Evolutionary conservation across 2,797 vertebrate genomes (phyloP), one percentile per base, ranked within the genome.

Genomic region (Eulemur coronatus): DNA sequence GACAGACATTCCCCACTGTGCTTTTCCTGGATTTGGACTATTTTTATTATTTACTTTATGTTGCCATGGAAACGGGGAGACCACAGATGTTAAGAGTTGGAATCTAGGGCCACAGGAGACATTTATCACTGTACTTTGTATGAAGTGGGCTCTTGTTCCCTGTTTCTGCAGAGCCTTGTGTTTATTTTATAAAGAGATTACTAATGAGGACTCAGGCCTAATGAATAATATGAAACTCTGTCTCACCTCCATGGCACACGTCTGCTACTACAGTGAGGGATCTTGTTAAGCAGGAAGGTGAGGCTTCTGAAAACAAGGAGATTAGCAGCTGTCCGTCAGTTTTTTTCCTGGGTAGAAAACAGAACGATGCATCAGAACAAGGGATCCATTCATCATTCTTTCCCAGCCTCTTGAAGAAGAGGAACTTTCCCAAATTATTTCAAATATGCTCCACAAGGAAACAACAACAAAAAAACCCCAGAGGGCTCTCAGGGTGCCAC

Each of bases 1-100:
- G 97, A 98, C 97, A 98, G 98, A 98, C 97, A 18, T 98, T 98
- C 96, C 98, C 98, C 0, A 76, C 98, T 99, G 98, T 94, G 98
- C 97, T 97, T 98, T 98, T 98, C 98, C 98, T 98, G 97, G 91
- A 98, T 98, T 98, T 89, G 95, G 97, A 95, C 97, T 98, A 97
- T 97, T 98, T 98, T 98, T 98, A 98, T 98, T 99, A 98, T 99
- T 99, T 98, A 98, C 96, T 98, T 98, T 96, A 84, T 96, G 97
- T 98, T 98, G 80, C 96, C 96, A 95, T 92, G 97, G 98, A 79
- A 97, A 98, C 41, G 20, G 84, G 94, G 93, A 97, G 94, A 97
- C 97, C 98, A 96, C 98, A 99, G 98, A 98, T 99, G 98, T 98
- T 98, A 97, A 98, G 97, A 98, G 97, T 97, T 98, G 98, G 98